Conservation (phyloP, 30 jellyfish, hydroid and myxozoan species). For the Rhopilema esculentum region DNA sequence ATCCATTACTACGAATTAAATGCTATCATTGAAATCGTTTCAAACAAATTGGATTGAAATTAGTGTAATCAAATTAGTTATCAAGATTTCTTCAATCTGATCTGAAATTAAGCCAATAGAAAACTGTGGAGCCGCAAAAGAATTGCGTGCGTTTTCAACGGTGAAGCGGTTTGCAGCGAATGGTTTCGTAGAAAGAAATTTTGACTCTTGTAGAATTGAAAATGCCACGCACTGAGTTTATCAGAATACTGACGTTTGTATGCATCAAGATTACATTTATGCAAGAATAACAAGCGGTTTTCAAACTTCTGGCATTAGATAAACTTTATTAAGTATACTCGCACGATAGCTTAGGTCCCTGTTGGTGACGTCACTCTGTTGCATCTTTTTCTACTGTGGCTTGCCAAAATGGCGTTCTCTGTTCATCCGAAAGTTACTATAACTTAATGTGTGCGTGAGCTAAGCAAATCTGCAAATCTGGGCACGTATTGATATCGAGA, state of each 20-base stretch:
- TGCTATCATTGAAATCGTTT: conserved; percentile 20
- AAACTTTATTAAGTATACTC: background rate
- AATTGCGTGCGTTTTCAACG: conserved; percentile 19
- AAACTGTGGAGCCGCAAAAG: conserved; percentile 34
- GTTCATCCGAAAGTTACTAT: too few species aligned
- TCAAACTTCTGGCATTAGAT: background rate
- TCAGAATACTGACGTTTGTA: background rate
- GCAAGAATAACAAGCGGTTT: background rate
- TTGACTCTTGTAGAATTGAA: background rate
- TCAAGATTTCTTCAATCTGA: conserved; percentile 50
- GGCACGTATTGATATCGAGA: too few species aligned
- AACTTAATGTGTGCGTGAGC: too few species aligned
- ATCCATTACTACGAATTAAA: conserved; percentile 15
- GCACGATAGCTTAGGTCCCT: background rate
- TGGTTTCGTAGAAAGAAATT: background rate
- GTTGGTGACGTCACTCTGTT: background rate
- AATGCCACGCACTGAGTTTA: background rate
- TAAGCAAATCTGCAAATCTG: too few species aligned
- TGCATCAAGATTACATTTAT: background rate
- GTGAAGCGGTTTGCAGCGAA: background rate
- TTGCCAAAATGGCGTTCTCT: too few species aligned
- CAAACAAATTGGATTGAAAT: conserved; percentile 51
- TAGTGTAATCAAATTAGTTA: conserved; percentile 38
- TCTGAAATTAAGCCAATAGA: conserved; percentile 36
- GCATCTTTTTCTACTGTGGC: too few species aligned